Base-by-base conservation (phyloP, 2,888 invertebrate genomes). In the Phaonia tiefii region DNA sequence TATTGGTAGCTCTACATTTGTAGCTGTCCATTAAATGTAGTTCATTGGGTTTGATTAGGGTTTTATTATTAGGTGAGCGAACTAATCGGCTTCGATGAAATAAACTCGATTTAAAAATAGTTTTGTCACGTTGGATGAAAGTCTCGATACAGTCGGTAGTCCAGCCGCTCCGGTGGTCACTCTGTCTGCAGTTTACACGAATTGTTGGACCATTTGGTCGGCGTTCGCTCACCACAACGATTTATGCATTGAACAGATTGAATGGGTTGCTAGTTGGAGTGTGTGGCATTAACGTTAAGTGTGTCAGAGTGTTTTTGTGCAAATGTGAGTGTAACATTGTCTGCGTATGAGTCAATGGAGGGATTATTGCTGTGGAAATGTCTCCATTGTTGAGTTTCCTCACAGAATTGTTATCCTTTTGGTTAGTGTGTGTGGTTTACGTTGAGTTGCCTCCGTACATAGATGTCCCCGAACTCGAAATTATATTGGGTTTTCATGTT, bases 1-100 rank as follows among this genome's bases (percentile, higher is more conserved):
- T 42, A 63, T 63, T 63, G 39, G 39, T 11, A 15, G 22, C 42
- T 22, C 20, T 22, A 63, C 42, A 42, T 63, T 20, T 77, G 69
- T 70, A 79, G 78, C 49, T 74, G 79, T 79, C 70, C 70, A 82
- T 82, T 76, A 76, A 79, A 79, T 82, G 79, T 46, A 76, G 82
- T 79, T 76, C 76, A 76, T 73, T 82, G 82, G 82, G 79, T 76
- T 76, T 76, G 82, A 76, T 82, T 76, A 74, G 76, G 76, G 78
- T 75, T 73, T 75, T 75, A 72, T 78, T 75, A 82, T 78, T 79
- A 75, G 79, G 79, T 79, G 79, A 79, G 72, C 72, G 75, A 79
- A 79, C 72, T 79, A 79, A 79, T 72, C 79, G 79, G 66, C 75
- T 79, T 79, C 75, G 69, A 75, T 75, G 67, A 72, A 79, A 75